phyloP scores from a whole-genome alignment of 1,140 invertebrate species.

The Heliconius melpomene region DNA sequence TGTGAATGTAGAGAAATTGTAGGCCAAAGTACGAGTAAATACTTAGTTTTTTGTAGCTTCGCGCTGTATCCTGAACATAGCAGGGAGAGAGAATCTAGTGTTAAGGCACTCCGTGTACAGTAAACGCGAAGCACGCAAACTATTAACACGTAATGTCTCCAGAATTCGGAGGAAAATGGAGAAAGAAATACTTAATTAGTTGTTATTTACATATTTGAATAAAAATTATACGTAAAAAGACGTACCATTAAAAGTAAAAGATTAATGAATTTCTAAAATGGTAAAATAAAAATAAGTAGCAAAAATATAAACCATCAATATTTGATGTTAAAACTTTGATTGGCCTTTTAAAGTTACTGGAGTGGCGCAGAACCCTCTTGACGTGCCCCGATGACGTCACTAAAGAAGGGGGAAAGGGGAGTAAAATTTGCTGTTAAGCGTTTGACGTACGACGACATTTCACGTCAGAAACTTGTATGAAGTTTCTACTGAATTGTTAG shows the following conservation, averaged over 20 bases:
- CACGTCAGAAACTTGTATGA: slow-evolving; percentile 62
- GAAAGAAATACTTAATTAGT: neutral
- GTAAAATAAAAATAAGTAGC: neutral
- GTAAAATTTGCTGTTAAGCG: slow-evolving; percentile 59
- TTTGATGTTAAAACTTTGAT: slow-evolving; percentile 53
- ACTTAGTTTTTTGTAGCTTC: neutral
- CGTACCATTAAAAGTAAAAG: neutral
- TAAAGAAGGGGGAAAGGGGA: slow-evolving; percentile 42
- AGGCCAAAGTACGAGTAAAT: neutral
- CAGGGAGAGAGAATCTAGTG: no score
- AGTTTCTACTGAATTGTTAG: slow-evolving; percentile 43
- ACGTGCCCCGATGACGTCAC: slow-evolving; percentile 59
- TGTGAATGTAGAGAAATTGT: neutral
- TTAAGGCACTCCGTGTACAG: no score
- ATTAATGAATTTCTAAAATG: no score
- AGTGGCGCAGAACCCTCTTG: slow-evolving; percentile 42
- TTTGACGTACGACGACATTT: slow-evolving; percentile 70
- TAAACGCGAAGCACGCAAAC: no score
- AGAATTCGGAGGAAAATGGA: no score
- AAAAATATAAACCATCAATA: slow-evolving; percentile 43
- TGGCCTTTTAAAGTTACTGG: slow-evolving; percentile 53
- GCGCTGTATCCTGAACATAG: no score
- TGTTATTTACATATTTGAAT: neutral
- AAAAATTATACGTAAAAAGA: neutral
- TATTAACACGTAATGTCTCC: no score